Percentiles rank a stretch among this genome's conserved stretches.
phyloP scores from a whole-genome alignment of 2,113 vertebrate genomes.

The Phalacrocorax brasilianus region DNA sequence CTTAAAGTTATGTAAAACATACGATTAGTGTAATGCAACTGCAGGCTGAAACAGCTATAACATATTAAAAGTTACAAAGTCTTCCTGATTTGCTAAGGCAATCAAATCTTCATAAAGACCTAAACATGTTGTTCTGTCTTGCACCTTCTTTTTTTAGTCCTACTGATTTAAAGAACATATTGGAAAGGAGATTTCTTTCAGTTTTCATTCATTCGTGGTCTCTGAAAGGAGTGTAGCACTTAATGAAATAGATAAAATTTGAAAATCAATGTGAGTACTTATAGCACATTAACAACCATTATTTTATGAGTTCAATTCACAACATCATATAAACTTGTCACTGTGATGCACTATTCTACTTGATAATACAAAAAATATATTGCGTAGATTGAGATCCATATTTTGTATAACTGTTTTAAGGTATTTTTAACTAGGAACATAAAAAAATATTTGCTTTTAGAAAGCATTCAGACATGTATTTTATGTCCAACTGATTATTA shows the following conservation, averaged over 20 bases:
- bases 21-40: neutral
- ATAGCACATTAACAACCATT: neutral
- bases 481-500: neutral
- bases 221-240: neutral
- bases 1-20: neutral
- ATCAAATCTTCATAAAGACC: neutral
- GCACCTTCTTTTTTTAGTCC: neutral
- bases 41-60: neutral
- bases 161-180: neutral
- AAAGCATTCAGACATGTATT: neutral
- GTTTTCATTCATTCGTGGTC: neutral
- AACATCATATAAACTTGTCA: neutral
- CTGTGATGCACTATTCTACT: neutral
- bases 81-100: neutral
- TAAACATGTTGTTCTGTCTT: neutral
- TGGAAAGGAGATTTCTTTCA: neutral
- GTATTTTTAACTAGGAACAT: neutral
- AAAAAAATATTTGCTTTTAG: neutral
- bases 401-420: neutral
- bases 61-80: neutral
- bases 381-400: rapidly evolving
- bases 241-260: neutral
- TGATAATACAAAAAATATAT: neutral
- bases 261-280: neutral
- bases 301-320: neutral